A percentile compares a stretch with the other conserved stretches of the same genome.
Conservation (phyloP, 2,797 vertebrate species). For the Xenops minutus region DNA sequence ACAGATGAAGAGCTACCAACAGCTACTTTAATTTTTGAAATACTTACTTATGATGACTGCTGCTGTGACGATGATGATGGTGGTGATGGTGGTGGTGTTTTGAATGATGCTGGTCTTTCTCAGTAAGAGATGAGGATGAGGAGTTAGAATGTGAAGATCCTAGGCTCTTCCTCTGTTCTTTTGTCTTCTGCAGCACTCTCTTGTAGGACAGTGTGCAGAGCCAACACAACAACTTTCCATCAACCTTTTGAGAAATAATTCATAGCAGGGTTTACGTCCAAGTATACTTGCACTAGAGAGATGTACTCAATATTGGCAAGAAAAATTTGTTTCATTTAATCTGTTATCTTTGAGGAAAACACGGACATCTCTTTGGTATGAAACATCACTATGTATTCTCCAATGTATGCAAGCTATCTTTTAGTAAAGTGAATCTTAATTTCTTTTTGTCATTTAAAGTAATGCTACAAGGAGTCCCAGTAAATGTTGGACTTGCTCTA, state of each 20-base stretch:
- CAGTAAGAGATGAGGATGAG: conserved; percentile 86
- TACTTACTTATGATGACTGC: conserved; percentile 92
- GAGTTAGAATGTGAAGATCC: conserved; percentile 93
- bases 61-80: conserved; percentile 88
- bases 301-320: not conserved
- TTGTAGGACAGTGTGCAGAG: conserved; percentile 97
- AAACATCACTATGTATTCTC: not conserved
- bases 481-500: not conserved
- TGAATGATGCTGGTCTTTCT: conserved; percentile 95
- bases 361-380: not conserved
- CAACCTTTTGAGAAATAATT: conserved; percentile 84
- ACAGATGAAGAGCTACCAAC: not conserved
- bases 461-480: not conserved
- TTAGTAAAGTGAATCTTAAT: not conserved
- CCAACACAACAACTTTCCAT: conserved; percentile 97
- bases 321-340: not conserved
- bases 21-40: not conserved
- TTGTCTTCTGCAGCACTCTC: conserved; percentile 98
- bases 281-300: not conserved
- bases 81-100: conserved; percentile 89
- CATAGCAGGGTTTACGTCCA: not conserved
- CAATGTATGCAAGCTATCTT: not conserved
- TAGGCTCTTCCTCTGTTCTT: conserved; percentile 96
- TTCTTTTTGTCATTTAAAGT: not conserved
- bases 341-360: not conserved